Conservation (phyloP, 2,113 vertebrate genomes). For the Electrona antarctica region DNA sequence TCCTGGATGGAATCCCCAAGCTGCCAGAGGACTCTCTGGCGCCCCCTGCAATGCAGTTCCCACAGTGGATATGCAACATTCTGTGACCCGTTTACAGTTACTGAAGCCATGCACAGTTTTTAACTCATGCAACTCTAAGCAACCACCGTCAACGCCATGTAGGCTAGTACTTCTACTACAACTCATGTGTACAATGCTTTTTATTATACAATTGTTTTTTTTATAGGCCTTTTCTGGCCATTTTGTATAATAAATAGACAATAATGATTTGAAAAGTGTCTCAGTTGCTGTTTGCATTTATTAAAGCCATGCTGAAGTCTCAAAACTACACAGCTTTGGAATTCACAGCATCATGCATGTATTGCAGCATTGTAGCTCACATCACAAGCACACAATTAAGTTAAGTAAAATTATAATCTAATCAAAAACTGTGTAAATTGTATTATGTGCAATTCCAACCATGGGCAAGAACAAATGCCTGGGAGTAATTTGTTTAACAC, state of each 20-base stretch:
- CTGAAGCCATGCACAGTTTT: background rate
- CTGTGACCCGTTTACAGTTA: conserved; percentile 69
- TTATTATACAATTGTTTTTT: conserved; percentile 20
- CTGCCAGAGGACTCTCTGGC: conserved; percentile 85
- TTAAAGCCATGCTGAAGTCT: background rate
- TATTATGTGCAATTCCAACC: too few species aligned
- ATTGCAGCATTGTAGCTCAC: too few species aligned
- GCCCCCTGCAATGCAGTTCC: conserved; percentile 59
- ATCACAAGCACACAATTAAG: too few species aligned
- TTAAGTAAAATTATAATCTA: too few species aligned
- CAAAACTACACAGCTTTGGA: too few species aligned
- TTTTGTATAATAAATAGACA: conserved; percentile 56
- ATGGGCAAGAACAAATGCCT: too few species aligned
- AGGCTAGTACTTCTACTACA: conserved; percentile 4
- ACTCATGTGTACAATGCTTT: background rate
- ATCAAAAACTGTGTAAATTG: too few species aligned
- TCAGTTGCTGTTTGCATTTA: background rate
- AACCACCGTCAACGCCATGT: background rate
- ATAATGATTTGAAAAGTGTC: background rate
- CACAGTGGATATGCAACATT: conserved; percentile 80
- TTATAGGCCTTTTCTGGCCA: background rate
- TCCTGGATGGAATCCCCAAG: conserved; percentile 89
- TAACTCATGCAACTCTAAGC: background rate
- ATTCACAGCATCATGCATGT: too few species aligned
- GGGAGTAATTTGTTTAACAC: too few species aligned